Evolutionary conservation across 2,797 vertebrate species (phyloP).

Genomic region (Eurystomus glaucurus): DNA sequence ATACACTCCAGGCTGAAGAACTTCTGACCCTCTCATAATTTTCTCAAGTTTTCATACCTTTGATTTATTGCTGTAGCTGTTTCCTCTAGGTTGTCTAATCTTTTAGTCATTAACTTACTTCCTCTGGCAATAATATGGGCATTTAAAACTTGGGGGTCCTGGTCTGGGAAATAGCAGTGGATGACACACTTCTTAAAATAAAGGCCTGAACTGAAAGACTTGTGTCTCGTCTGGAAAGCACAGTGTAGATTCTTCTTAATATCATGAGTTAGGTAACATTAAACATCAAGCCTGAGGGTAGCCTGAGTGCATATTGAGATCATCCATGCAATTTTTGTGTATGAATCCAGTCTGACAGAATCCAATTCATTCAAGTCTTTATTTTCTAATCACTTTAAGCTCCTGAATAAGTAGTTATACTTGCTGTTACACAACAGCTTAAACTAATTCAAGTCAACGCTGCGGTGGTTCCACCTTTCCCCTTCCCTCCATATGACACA

Average conservation of each 20-base stretch:
- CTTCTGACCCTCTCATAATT: neutral
- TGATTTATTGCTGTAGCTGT: constrained; percentile 7
- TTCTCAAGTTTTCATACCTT: neutral
- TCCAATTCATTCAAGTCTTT: neutral
- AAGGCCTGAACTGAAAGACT: neutral
- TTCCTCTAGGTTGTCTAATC: neutral
- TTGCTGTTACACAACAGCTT: neutral
- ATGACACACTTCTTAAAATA: neutral
- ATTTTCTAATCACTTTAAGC: constrained; percentile 21
- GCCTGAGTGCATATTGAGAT: neutral
- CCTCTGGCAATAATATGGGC: neutral
- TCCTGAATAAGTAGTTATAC: neutral
- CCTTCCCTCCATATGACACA: neutral
- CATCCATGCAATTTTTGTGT: neutral
- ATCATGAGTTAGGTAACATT: neutral
- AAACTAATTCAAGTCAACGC: neutral
- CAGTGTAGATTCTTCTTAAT: constrained; percentile 5
- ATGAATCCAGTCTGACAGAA: neutral
- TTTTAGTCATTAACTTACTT: constrained; percentile 21
- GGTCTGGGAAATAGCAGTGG: neutral
- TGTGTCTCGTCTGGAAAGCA: neutral
- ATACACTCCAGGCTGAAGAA: neutral
- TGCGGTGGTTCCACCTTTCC: neutral
- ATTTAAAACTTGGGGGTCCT: neutral
- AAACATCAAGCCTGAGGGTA: neutral